Evolutionary conservation across 2,113 vertebrate species (phyloP), one percentile per base, ranked within the genome.

Genomic region (Cyanistes caeruleus): DNA sequence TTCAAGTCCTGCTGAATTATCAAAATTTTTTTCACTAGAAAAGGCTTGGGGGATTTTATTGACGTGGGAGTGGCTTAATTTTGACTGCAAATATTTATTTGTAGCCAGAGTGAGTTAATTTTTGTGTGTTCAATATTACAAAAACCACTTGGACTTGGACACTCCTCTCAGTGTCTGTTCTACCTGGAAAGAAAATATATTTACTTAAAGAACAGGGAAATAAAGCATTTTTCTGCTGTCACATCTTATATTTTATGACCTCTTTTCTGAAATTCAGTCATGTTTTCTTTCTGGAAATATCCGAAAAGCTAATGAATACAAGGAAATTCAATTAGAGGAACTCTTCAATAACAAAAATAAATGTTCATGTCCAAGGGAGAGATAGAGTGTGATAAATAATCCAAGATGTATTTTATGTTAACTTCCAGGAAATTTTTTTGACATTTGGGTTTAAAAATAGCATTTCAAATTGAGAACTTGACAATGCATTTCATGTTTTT

Each of bases 281-380:
- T 93, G 55, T 72, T 88, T 84, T 94, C 83, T 69, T 93, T 79
- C 33, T 73, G 72, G 43, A 79, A 79, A 27, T 86, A 74, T 75
- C 39, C 70, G 83, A 52, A 93, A 83, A 62, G 17, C 46, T 77
- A 87, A 77, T 56, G 58, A 89, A 81, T 70, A 67, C 53, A 82
- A 84, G 52, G 67, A 87, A 75, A 94, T 75, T 86, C 17, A 84
- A 41, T 91, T 80, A 52, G 31, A 44, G 37, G 46, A 84, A 37
- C 56, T 75, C 73, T 91, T 84, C 73, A 92, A 33, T 87, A 95
- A 65, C 41, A 95, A 78, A 90, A 81, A n/a, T 23, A 70, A 87
- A 58, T 46, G 15, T 53, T 69, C 49, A 14, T 74, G 46, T 85
- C 39, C 84, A 59, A 51, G 68, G 60, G 52, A 84, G 39, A 48